Evolutionary conservation across 2,113 vertebrate species (phyloP).

Genomic region (Neodon shergylaensis): DNA sequence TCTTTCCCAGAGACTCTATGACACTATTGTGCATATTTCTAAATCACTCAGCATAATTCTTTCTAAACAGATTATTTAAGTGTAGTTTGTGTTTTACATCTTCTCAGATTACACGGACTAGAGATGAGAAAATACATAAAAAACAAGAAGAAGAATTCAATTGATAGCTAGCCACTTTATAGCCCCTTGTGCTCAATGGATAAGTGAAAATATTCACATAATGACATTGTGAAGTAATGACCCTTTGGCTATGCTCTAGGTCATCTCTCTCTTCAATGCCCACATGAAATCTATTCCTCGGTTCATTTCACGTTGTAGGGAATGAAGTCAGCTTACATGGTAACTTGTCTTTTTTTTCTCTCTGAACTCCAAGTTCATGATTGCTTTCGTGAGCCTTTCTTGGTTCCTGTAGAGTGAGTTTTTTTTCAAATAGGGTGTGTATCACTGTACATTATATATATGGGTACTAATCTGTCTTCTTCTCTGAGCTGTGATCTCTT

Average conservation of each 20-base stretch:
- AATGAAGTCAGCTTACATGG: not conserved
- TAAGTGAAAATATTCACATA: constrained; percentile 4
- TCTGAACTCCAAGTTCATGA: not conserved
- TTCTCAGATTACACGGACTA: not conserved
- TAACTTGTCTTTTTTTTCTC: not conserved
- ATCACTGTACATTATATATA: not conserved
- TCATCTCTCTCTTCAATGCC: constrained; percentile 1
- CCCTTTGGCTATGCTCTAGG: not conserved
- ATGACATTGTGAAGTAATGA: constrained; percentile 28
- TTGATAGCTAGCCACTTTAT: not conserved
- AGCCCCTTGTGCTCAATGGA: not conserved
- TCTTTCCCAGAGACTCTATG: not conserved
- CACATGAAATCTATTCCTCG: not conserved
- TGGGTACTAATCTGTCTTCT: not conserved
- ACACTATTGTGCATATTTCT: not conserved
- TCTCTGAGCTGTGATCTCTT: not conserved
- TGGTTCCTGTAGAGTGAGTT: not conserved
- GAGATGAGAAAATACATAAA: not conserved
- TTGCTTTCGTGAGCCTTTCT: constrained; percentile 9
- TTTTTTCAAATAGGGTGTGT: constrained; percentile 1
- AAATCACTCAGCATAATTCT: not conserved
- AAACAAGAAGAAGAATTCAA: not conserved
- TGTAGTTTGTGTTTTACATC: not conserved
- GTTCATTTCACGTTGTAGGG: not conserved
- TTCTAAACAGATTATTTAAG: not conserved